phyloP scores from a whole-genome alignment of 2,888 invertebrate species.

The Exocentrus adspersus region DNA sequence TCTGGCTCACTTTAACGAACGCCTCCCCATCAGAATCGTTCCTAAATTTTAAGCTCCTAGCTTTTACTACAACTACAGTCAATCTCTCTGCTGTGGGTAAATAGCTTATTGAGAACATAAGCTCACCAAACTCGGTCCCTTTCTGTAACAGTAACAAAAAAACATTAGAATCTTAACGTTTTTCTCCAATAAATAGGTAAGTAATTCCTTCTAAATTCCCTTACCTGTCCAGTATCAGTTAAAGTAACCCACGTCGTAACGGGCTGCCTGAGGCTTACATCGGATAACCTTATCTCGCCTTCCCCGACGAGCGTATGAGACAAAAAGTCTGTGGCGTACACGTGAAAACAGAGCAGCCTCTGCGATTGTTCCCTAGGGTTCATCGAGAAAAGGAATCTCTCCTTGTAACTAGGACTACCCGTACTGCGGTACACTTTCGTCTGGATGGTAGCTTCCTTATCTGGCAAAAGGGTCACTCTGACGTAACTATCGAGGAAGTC shows the following conservation, averaged over 20 bases:
- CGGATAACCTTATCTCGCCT: constrained; percentile 74
- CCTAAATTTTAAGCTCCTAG: constrained; percentile 75
- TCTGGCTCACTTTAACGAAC: constrained; percentile 74
- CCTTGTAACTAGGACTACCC: constrained; percentile 79
- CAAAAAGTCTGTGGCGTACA: constrained; percentile 72
- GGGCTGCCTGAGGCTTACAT: constrained; percentile 72
- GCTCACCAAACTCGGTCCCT: constrained; percentile 77
- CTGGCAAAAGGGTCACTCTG: constrained; percentile 78
- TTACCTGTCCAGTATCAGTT: constrained; percentile 76
- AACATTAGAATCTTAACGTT: background rate
- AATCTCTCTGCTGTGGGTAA: constrained; percentile 84
- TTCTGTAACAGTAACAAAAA: constrained; percentile 59
- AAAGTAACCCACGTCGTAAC: constrained; percentile 83
- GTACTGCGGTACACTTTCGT: constrained; percentile 76
- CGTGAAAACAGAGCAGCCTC: constrained; percentile 73
- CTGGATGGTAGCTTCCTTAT: constrained; percentile 74
- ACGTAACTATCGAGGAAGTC: constrained; percentile 76
- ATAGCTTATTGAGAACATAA: constrained; percentile 85
- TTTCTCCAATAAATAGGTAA: background rate
- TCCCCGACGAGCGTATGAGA: constrained; percentile 74
- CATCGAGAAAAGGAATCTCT: constrained; percentile 76
- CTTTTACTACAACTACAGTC: constrained; percentile 81
- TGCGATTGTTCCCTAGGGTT: constrained; percentile 69
- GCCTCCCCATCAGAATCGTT: constrained; percentile 71
- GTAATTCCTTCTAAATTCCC: constrained; percentile 10